phyloP scores from a whole-genome alignment of 2,113 vertebrate genomes.

The Sphaerodactylus townsendi region DNA sequence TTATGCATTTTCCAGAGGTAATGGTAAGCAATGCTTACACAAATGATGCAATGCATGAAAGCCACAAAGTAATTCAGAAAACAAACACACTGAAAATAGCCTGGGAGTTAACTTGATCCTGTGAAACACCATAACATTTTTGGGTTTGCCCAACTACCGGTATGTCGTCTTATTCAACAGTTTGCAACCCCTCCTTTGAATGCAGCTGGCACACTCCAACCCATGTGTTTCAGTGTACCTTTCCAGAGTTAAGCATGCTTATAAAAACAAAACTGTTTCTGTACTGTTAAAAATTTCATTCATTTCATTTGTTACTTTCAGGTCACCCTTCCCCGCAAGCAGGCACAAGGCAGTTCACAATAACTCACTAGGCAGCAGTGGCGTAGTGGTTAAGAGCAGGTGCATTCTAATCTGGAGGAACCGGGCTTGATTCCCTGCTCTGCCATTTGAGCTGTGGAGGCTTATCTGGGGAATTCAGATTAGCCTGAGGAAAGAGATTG shows the following conservation, averaged over 20 bases:
- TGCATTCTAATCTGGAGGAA: too few relatives aligned
- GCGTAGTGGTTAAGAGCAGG: too few relatives aligned
- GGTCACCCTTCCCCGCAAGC: too few relatives aligned
- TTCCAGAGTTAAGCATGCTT: not conserved
- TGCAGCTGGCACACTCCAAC: not conserved
- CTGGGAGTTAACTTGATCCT: not conserved
- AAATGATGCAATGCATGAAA: slow-evolving; percentile 12
- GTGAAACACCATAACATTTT: rapidly evolving
- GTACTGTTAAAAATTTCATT: not conserved
- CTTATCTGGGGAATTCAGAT: too few relatives aligned
- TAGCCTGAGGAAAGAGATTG: too few relatives aligned
- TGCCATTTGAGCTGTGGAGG: too few relatives aligned
- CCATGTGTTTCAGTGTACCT: slow-evolving; percentile 8
- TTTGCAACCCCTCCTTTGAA: not conserved
- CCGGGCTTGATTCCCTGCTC: too few relatives aligned
- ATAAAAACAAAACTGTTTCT: not conserved
- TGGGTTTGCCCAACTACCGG: not conserved
- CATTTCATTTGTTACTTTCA: too few relatives aligned
- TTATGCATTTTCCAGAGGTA: not conserved
- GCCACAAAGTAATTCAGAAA: slow-evolving; percentile 15
- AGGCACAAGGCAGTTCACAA: too few relatives aligned
- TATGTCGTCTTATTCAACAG: not conserved
- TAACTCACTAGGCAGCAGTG: too few relatives aligned
- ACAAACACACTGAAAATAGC: slow-evolving; percentile 1
- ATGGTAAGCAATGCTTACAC: slow-evolving; percentile 6